A percentile compares a stretch with the other conserved stretches of the same genome.
These are phyloP conservation scores for Argyresthia goedartella DNA, from an alignment of 2,888 invertebrate genomes.

Conservation along the genomic window DNA sequence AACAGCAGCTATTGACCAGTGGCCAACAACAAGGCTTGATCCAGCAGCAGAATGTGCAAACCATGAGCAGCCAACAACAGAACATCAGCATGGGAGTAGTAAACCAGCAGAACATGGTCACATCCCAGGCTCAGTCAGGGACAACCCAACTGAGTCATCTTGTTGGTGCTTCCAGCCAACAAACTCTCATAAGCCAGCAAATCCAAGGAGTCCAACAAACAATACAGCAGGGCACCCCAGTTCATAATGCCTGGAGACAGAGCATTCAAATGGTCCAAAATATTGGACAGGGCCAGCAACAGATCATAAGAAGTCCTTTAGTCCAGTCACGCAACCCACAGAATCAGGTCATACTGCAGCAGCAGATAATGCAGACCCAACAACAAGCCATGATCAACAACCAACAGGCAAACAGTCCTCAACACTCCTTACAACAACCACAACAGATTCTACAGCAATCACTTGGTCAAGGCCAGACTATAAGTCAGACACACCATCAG, in stretches of 20 bases:
- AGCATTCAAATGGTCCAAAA: slow-evolving; percentile 66
- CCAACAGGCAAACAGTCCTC: slow-evolving; percentile 58
- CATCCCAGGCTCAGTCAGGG: slow-evolving; percentile 44
- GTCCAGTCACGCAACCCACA: slow-evolving; percentile 60
- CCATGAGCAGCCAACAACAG: slow-evolving; percentile 52
- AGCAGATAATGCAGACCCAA: slow-evolving; percentile 70
- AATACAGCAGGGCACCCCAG: slow-evolving; percentile 46
- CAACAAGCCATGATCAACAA: slow-evolving; percentile 58
- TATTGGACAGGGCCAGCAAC: slow-evolving; percentile 62
- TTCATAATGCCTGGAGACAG: slow-evolving; percentile 58
- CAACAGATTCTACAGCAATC: slow-evolving; percentile 74
- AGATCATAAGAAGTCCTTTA: slow-evolving; percentile 57
- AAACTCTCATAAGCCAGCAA: slow-evolving; percentile 57
- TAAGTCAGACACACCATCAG: slow-evolving; percentile 62
- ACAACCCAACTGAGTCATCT: slow-evolving; percentile 56
- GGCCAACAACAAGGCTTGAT: slow-evolving; percentile 57
- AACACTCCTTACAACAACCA: slow-evolving; percentile 66
- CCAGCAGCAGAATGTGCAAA: slow-evolving; percentile 58
- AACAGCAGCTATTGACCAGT: slow-evolving; percentile 55
- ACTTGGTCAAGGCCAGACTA: slow-evolving; percentile 65
- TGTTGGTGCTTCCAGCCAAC: slow-evolving; percentile 45
- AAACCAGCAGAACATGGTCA: slow-evolving; percentile 48
- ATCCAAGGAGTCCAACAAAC: slow-evolving; percentile 61
- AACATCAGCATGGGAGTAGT: slow-evolving; percentile 59
- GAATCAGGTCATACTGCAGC: slow-evolving; percentile 67